Conservation (phyloP, 2,797 vertebrate species). For the Dipus sagitta region DNA sequence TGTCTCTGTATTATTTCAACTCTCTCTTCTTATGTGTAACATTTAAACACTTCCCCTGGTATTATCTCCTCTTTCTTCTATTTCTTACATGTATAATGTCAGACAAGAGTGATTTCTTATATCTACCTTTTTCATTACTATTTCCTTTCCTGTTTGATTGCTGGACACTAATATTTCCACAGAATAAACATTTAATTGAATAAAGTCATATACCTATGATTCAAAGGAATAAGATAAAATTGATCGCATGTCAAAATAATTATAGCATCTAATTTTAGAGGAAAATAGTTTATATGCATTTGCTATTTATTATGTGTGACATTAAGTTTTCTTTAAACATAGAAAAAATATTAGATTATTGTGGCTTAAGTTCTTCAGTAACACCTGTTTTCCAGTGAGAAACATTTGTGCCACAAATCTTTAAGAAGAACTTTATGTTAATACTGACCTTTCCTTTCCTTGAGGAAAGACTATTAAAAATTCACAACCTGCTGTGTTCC, state of each 20-base stretch:
- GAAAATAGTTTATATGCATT: constrained; percentile 53
- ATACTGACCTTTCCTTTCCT: constrained; percentile 88
- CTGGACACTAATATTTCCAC: not conserved
- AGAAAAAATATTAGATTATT: constrained; percentile 70
- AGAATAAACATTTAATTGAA: constrained; percentile 48
- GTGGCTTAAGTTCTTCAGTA: constrained; percentile 79
- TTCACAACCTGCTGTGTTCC: constrained; percentile 86
- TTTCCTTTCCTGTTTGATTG: not conserved
- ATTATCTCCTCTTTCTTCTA: not conserved
- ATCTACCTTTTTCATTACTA: not conserved
- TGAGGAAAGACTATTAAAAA: constrained; percentile 87
- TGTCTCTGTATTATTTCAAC: not conserved
- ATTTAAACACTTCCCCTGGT: not conserved
- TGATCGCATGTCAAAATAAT: not conserved
- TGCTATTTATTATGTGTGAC: constrained; percentile 50
- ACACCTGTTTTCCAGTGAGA: constrained; percentile 86
- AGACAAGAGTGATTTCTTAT: not conserved
- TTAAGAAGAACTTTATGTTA: constrained; percentile 89
- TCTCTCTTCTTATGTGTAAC: not conserved
- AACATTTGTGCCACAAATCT: constrained; percentile 86
- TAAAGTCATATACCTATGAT: not conserved
- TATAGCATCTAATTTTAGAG: not conserved
- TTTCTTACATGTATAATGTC: not conserved
- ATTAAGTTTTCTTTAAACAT: constrained; percentile 73
- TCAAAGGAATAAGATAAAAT: not conserved